Evolutionary conservation across 2,113 vertebrate species (phyloP).

Genomic region (Paradisaea rubra): DNA sequence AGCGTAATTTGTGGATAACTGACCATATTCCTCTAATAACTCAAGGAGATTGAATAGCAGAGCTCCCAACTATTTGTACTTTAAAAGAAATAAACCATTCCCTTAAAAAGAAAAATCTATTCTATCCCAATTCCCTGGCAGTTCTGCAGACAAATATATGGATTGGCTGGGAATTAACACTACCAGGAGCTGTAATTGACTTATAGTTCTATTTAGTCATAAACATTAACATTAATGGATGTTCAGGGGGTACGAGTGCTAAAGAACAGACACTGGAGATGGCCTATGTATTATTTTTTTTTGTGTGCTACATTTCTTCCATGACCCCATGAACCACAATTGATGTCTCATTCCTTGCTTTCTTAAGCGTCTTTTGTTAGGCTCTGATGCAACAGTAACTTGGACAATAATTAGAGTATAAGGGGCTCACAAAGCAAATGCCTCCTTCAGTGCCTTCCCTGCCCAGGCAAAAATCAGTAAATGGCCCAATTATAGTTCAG

Average conservation of each 20-base stretch:
- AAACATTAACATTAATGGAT: conserved; percentile 55
- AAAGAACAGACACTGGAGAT: conserved; percentile 26
- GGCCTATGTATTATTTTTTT: conserved; percentile 9
- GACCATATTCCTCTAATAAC: background rate
- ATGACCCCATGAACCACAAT: conserved; percentile 33
- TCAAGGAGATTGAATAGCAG: background rate
- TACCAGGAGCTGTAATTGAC: conserved; percentile 50
- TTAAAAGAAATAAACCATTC: background rate
- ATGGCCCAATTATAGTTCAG: conserved; percentile 31
- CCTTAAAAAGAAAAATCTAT: conserved; percentile 18
- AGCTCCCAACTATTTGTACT: background rate
- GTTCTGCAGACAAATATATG: conserved; percentile 33
- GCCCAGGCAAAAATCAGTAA: conserved; percentile 26
- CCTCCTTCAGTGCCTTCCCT: conserved; percentile 11
- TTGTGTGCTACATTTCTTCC: conserved; percentile 18
- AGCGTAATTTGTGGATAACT: background rate
- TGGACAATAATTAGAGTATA: conserved; percentile 36
- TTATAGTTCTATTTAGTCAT: conserved; percentile 52
- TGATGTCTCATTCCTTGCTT: conserved; percentile 49
- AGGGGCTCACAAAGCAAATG: conserved; percentile 37
- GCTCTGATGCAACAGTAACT: conserved; percentile 12
- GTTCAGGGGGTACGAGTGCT: conserved; percentile 6
- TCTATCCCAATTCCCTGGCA: background rate
- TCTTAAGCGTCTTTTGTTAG: conserved; percentile 35
- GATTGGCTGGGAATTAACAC: conserved; percentile 49